Base-by-base conservation (phyloP, 1,140 invertebrate species). In the Nasonia longicornis region DNA sequence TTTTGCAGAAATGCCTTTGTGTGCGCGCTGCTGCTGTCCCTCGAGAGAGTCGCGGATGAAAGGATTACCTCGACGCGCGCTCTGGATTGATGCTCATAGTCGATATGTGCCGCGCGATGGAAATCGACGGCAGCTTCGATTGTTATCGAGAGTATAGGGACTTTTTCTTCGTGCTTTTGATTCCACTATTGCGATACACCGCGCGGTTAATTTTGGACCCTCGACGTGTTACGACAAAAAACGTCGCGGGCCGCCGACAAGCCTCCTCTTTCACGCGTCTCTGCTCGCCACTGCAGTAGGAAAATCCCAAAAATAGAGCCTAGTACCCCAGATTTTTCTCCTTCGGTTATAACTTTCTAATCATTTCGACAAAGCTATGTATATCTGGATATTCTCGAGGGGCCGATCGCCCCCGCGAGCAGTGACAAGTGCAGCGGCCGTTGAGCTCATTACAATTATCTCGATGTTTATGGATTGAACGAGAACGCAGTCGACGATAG, bases 301-400 rank as follows among this genome's bases (percentile, higher is more conserved):
- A 67, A 70, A 79, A 79, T 26, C 20, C 76, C 48, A 75, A 82
- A 79, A 82, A 82, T 82, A 82, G 31, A 35, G 75, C 67, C 35
- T 45, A 63, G 69, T 82, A 77, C 58, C 80, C 80, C 63, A 82
- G 80, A 78, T 82, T 82, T 82, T 78, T 82, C 20, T 73, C 35
- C 45, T 73, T 52, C 45, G 48, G 16, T 67, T 74, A 75, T 1
- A 8, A 52, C 72, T 74, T 58, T 79, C 81, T 73, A 82, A 82
- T 82, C 74, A 78, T 71, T 70, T 66, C 45, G 63, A 71, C 69
- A 67, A 64, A 78, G 26, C 1, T 26, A 26, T 58, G 20, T 82
- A 20, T 63, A 70, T 58, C 52, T 58, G 52, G 58, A 69, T 69
- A 52, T 35, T 64, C 70, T 79, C 52, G 29, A 45, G 48, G 45